phyloP scores from a whole-genome alignment of 2,113 vertebrate genomes.

The Pionites leucogaster region DNA sequence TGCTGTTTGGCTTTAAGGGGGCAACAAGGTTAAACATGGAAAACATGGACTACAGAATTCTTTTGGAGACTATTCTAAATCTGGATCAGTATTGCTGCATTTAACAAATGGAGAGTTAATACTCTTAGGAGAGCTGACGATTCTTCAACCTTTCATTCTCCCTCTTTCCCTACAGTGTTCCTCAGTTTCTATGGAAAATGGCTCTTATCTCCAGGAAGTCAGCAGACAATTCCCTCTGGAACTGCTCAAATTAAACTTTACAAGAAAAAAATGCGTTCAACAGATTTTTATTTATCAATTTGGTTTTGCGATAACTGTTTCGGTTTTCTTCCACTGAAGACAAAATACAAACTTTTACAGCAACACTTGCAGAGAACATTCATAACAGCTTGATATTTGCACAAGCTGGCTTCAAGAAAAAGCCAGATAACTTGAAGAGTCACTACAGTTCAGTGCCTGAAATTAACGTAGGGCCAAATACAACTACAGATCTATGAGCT shows the following conservation, averaged over 20 bases:
- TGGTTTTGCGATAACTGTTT: conserved; percentile 70
- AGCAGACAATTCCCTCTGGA: not conserved
- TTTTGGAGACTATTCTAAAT: not conserved
- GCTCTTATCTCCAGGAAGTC: not conserved
- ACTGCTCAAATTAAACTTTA: not conserved
- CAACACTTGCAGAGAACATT: conserved; percentile 73
- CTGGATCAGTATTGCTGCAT: not conserved
- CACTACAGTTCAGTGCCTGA: conserved; percentile 59
- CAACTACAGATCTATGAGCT: conserved; percentile 40
- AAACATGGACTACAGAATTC: not conserved
- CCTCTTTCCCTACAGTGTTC: not conserved
- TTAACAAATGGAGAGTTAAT: not conserved
- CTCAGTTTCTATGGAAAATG: not conserved
- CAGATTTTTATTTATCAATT: conserved; percentile 79
- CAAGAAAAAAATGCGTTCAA: conserved; percentile 58
- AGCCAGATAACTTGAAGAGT: conserved; percentile 67
- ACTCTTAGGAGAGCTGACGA: not conserved
- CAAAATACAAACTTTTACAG: conserved; percentile 75
- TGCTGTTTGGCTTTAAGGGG: not conserved
- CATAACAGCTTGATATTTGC: conserved; percentile 53
- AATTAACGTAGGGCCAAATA: conserved; percentile 1
- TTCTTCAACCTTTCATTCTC: not conserved
- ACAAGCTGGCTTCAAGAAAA: conserved; percentile 53
- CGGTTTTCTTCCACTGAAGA: conserved; percentile 66
- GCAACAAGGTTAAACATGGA: not conserved